Conservation (phyloP, 2,797 vertebrate genomes). For the Danio albolineatus region DNA sequence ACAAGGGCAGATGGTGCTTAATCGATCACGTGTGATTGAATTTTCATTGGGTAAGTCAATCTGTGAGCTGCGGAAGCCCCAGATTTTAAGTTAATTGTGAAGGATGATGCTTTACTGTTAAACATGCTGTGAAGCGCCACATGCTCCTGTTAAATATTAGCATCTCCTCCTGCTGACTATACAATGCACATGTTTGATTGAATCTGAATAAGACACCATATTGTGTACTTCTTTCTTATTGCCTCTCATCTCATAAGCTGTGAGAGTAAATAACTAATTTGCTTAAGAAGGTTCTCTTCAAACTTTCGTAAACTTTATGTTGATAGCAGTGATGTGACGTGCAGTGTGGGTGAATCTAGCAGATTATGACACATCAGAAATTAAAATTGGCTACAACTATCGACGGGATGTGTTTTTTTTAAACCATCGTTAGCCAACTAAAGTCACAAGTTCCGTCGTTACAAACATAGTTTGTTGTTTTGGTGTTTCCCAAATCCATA, state of each 20-base stretch:
- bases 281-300: neutral
- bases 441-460: too few species aligned
- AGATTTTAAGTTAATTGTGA: slow-evolving; percentile 18
- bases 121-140: slow-evolving; percentile 4
- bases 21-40: slow-evolving; percentile 23
- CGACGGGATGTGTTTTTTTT: too few species aligned
- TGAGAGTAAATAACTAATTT: neutral
- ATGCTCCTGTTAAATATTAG: slow-evolving; percentile 26
- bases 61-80: neutral
- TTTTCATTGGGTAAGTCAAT: neutral
- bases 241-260: neutral
- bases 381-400: too few species aligned
- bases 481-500: too few species aligned
- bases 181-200: neutral
- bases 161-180: neutral
- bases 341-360: too few species aligned
- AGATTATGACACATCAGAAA: too few species aligned
- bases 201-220: neutral
- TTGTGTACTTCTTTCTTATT: neutral
- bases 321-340: too few species aligned
- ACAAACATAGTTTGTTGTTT: too few species aligned
- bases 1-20: slow-evolving; percentile 41
- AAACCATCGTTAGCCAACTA: too few species aligned
- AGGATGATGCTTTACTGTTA: slow-evolving; percentile 10
- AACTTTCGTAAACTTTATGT: too few species aligned